Evolutionary conservation across 2,797 vertebrate species (phyloP), one percentile per base, ranked within the genome.

Genomic region (Streptopelia turtur): DNA sequence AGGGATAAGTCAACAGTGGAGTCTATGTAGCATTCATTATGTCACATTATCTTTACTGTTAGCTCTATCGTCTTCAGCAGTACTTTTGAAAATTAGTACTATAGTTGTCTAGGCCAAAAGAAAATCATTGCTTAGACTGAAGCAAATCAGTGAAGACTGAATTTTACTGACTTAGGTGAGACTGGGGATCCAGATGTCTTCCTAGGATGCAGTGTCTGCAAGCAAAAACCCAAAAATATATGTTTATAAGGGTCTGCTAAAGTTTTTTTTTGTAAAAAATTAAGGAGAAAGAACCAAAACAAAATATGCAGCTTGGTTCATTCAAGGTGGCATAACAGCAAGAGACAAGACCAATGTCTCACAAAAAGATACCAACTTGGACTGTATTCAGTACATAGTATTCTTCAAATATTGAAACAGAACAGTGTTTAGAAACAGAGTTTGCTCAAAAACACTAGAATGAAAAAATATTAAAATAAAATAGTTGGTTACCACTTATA

Each of bases 361-460:
- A 76, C 55, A 94, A 74, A 74, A 90, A 37, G 64, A 31, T 84
- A 70, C 63, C 79, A 66, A n/a, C 43, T 45, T n/a, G 63, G 50
- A 79, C 52, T 31, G 56, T 60, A 45, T 63, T 89, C 27, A 16
- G 85, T 86, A 82, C 85, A 53, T 20, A 79, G 43, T 33, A 94
- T 91, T 91, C 91, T 87, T 90, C 63, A 94, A 94, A 93, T 84
- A 94, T 78, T 94, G 88, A 91, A 85, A 94, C 35, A 93, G 83
- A 64, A 72, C 63, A 84, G 41, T 49, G 66, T 95, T 96, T 86
- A 89, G 77, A 86, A 65, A 72, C 65, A 0, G 3, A 71, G 50
- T 91, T 95, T 94, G 43, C 68, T 93, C 72, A 96, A 81, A 91
- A 94, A 87, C 31, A 93, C n/a, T 86, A 85, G 80, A 94, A 96